Base-by-base conservation (phyloP, 2,888 invertebrate species). In the Prosopocoilus inquinatus region DNA sequence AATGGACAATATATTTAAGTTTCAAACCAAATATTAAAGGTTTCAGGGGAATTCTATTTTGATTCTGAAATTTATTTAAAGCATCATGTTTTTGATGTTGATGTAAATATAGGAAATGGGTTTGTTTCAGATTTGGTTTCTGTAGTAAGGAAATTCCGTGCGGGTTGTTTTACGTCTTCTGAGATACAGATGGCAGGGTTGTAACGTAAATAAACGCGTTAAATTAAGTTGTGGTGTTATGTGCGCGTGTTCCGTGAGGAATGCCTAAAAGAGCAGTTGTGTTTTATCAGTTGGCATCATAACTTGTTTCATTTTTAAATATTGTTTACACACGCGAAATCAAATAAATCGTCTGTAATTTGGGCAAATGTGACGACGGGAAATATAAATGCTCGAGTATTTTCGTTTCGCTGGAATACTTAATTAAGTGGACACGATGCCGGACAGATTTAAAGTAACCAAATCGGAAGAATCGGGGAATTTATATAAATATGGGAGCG, bases 401-500 rank as follows among this genome's bases (percentile, higher is more conserved):
- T 41, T 41, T 41, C 15, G 16, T 41, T 11, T 41, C 15, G 5
- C 13, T 15, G 41, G 16, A 16, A 15, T 12, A 38, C 38, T 5
- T 2, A 12, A 38, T 38, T 12, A 13, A 12, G 38, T 38, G 38
- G 41, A 9, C 15, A 55, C 34, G 50, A 67, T 67, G 67, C 65
- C 67, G 39, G 67, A 67, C 53, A 53, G 67, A 46, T 67, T 67
- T 53, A 67, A 65, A 62, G 67, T 67, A 55, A 67, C 65, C 48
- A 66, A 64, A 54, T 67, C 67, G 39, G 63, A 64, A 38, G 63
- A 61, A 32, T 49, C 55, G 8, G 55, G 53, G 8, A 58, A 61
- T 41, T 55, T 60, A 16, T 61, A 57, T 49, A 53, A 53, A 47
- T 57, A 35, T 54, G 35, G 16, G 11, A 34, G 38, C 28, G 39